Percentiles rank a stretch among this genome's conserved stretches.
phyloP scores from a whole-genome alignment of 2,113 vertebrate genomes.

The Perca fluviatilis region DNA sequence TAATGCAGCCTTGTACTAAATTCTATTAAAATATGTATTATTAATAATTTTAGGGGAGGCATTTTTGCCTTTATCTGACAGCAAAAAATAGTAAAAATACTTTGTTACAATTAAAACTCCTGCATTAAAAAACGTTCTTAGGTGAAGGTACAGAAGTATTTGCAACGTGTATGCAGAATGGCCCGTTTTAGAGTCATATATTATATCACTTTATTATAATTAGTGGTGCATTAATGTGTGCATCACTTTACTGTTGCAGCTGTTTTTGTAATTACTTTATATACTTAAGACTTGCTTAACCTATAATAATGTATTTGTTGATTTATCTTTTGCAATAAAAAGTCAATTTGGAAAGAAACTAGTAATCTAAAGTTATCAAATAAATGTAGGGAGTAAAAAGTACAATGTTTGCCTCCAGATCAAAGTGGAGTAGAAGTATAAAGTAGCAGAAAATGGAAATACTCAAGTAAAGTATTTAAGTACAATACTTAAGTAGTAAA shows the following conservation, averaged over 20 bases:
- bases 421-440: neutral
- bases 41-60: too few species aligned
- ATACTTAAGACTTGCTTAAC: too few species aligned
- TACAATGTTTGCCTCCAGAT: too few species aligned
- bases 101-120: too few species aligned
- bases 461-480: neutral
- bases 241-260: neutral
- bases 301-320: neutral
- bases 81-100: too few species aligned
- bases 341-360: neutral
- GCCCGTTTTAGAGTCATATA: neutral
- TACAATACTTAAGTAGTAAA: neutral
- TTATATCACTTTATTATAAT: neutral
- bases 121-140: too few species aligned
- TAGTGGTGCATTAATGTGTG: neutral
- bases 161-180: too few species aligned
- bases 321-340: neutral
- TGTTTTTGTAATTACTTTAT: too few species aligned
- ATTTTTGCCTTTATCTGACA: neutral
- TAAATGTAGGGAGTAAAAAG: neutral
- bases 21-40: neutral
- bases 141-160: too few species aligned
- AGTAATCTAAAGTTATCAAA: neutral
- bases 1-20: neutral
- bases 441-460: neutral